Percentiles rank a stretch among this genome's conserved stretches.
phyloP scores from a whole-genome alignment of 2,797 vertebrate genomes.

The Amniataba percoides region DNA sequence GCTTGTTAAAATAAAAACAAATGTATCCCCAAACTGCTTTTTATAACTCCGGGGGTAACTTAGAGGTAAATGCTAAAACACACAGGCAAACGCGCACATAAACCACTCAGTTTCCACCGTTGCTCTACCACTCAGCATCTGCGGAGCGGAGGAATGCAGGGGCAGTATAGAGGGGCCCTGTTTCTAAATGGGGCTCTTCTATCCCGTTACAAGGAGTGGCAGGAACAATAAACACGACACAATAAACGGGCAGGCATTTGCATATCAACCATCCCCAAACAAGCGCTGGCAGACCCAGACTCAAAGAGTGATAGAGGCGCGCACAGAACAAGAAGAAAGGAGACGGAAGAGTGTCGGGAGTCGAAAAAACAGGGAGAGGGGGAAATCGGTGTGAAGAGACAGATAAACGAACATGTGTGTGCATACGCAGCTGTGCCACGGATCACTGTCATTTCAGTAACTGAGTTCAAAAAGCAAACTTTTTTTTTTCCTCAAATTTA shows the following conservation, averaged over 20 bases:
- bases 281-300: slow-evolving; percentile 26
- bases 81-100: slow-evolving; percentile 23
- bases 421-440: slow-evolving; percentile 3
- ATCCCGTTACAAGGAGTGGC: slow-evolving; percentile 48
- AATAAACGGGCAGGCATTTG: slow-evolving; percentile 58
- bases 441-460: slow-evolving; percentile 53
- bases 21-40: slow-evolving; percentile 45
- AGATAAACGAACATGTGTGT: slow-evolving; percentile 9
- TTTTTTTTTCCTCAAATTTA: slow-evolving; percentile 29
- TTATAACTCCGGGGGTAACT: slow-evolving; percentile 63
- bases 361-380: slow-evolving; percentile 12
- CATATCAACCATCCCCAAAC: slow-evolving; percentile 62
- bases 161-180: slow-evolving; percentile 20
- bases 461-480: slow-evolving; percentile 31
- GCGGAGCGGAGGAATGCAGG: slow-evolving; percentile 34
- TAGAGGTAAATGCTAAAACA: slow-evolving; percentile 62
- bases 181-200: slow-evolving; percentile 63
- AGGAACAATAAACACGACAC: slow-evolving; percentile 57
- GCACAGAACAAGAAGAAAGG: slow-evolving; percentile 10
- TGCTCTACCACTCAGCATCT: no score
- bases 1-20: slow-evolving; percentile 68
- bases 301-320: slow-evolving; percentile 19
- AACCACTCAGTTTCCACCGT: slow-evolving; percentile 8
- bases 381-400: slow-evolving; percentile 23
- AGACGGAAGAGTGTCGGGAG: slow-evolving; percentile 15